Evolutionary conservation across 1,140 invertebrate species (phyloP).

Genomic region (Eubasilissa regina): DNA sequence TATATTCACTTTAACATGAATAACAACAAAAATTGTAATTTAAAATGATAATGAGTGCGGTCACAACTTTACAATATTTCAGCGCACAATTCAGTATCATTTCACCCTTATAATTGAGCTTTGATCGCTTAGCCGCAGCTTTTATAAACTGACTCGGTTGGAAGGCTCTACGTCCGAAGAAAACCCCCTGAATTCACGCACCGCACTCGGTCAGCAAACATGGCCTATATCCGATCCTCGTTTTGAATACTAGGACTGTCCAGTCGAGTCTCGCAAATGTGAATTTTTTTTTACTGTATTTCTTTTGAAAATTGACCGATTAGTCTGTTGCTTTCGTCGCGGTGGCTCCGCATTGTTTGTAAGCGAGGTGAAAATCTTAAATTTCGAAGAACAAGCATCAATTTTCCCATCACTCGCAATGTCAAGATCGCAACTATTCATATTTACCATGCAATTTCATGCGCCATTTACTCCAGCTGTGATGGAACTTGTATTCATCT

Average conservation of each 20-base stretch:
- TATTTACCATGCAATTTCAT: conserved; percentile 42
- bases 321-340: not conserved
- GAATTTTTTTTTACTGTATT: no score
- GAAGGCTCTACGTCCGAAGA: not conserved
- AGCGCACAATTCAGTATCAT: not conserved
- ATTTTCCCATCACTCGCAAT: conserved; percentile 33
- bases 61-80: not conserved
- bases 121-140: not conserved
- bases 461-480: conserved; percentile 28
- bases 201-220: not conserved
- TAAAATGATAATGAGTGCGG: not conserved
- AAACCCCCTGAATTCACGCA: conserved; percentile 23
- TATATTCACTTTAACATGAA: not conserved
- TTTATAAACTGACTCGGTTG: conserved; percentile 18
- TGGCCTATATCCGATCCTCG: not conserved
- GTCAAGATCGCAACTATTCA: conserved; percentile 35
- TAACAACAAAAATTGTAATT: not conserved
- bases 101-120: conserved; percentile 9
- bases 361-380: not conserved
- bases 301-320: no score
- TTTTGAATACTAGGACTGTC: no score
- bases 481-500: no score
- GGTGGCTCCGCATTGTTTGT: not conserved
- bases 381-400: conserved; percentile 9
- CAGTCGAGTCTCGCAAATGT: no score